phyloP scores from a whole-genome alignment of 2,888 invertebrate genomes.

The Caenorhabditis sulstoni region DNA sequence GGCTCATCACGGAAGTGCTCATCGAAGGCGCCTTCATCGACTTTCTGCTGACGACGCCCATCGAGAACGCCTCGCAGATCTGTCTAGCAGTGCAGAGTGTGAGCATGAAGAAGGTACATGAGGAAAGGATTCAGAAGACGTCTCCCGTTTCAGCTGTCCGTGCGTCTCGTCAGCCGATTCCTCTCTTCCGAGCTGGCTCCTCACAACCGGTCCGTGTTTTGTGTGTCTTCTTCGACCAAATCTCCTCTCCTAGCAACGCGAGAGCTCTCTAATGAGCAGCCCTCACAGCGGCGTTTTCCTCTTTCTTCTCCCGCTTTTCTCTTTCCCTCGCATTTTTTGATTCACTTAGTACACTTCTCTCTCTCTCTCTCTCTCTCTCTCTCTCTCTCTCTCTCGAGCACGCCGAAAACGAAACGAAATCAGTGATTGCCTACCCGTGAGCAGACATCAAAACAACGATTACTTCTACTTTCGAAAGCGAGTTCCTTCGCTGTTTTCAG shows the following conservation, averaged over 20 bases:
- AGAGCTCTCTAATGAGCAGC: constrained; percentile 29
- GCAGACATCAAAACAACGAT: constrained; percentile 1
- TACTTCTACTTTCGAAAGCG: background rate
- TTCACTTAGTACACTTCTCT: constrained; percentile 22
- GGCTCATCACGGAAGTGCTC: constrained; percentile 58
- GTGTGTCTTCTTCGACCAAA: constrained; percentile 22
- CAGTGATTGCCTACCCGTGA: constrained; percentile 21
- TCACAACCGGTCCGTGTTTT: constrained; percentile 68
- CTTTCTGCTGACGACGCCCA: constrained; percentile 61
- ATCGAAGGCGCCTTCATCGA: constrained; percentile 69
- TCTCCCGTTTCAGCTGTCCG: constrained; percentile 68
- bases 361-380: background rate
- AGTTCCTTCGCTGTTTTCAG: constrained; percentile 24
- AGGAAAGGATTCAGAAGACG: too few species aligned
- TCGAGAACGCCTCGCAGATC: constrained; percentile 51
- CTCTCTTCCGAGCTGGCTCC: constrained; percentile 65
- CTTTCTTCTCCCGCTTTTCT: too few species aligned
- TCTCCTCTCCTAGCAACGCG: background rate
- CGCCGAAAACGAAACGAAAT: constrained; percentile 25
- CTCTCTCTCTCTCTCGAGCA: constrained; percentile 2
- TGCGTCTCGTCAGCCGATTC: constrained; percentile 71
- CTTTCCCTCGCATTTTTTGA: background rate
- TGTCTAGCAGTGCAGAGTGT: constrained; percentile 59
- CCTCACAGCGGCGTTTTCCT: background rate
- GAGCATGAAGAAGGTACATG: constrained; percentile 57